Base-by-base conservation (phyloP, 2,888 invertebrate species). In the Anaspis maculata region DNA sequence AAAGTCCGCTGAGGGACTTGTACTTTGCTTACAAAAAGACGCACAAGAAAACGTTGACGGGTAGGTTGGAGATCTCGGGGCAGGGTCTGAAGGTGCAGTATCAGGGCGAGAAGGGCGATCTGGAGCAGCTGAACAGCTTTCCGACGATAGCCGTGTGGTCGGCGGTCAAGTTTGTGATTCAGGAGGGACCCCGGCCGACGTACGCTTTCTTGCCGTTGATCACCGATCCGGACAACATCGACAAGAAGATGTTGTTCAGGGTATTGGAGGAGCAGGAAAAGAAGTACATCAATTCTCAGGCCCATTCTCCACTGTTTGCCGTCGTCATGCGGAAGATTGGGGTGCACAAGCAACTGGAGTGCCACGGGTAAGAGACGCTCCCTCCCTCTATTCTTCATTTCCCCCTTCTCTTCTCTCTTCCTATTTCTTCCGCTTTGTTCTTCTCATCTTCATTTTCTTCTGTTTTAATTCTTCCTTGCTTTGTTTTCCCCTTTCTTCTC, bases 61-160 rank as follows among this genome's bases (percentile, higher is more conserved):
- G 78, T n/a, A 57, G 72, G 42, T 56, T 83, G 58, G 79, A 81
- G 61, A 82, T 82, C 46, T 79, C 79, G 2, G 68, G 72, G 48
- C 68, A 71, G 31, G 86, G 86, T 12, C 66, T 86, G n/a, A 77
- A 79, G 61, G 79, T 85, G n/a, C 72, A 76, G 57, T 75, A 77
- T 49, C 73, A 75, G 59, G 74, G 76, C 14, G 72, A 75, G 13
- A 73, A 73, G 55, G 61, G 75, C 15, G 76, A 77, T 45, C 55
- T 76, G 31, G 77, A 77, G 57, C 73, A 76, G 52, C 61, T 83
- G 31, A 89, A 90, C 55, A 85, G 89, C 2, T 91, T 90, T 56
- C 84, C 89, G 12, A 84, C 88, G 26, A 91, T 91, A 62, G 90
- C 90, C 1, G 90, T 91, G 2, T 91, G 91, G 91, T 90, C 90